These are phyloP conservation scores for Phoenicopterus ruber DNA, from an alignment of 2,113 vertebrate species.

Conservation along the genomic window DNA sequence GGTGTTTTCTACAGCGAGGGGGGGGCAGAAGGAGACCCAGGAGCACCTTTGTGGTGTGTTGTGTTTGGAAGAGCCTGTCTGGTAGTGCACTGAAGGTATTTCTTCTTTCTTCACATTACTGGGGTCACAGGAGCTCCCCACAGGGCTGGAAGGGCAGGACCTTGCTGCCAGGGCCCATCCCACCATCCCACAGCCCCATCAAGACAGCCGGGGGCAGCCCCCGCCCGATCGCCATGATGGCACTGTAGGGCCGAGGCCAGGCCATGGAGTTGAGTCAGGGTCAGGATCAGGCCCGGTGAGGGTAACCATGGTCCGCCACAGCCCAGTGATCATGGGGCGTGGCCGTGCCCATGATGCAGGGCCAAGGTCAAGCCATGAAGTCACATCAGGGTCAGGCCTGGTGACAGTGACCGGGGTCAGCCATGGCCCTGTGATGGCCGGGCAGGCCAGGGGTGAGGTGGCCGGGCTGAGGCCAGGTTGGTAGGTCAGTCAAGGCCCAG, in stretches of 20 bases:
- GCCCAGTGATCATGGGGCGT: fast-evolving
- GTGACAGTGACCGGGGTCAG: fast-evolving
- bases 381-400: not conserved
- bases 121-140: not conserved
- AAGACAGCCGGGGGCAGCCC: fast-evolving
- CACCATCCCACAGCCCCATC: fast-evolving
- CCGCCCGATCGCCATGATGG: fast-evolving
- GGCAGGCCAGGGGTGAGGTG: not conserved
- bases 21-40: not conserved
- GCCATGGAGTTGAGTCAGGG: not conserved
- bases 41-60: not conserved
- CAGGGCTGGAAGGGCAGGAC: not conserved
- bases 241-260: fast-evolving
- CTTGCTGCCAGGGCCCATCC: fast-evolving
- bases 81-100: not conserved
- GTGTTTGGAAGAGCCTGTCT: not conserved
- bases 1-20: not conserved
- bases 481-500: fast-evolving
- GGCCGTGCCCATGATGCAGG: fast-evolving
- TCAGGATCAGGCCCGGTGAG: not conserved
- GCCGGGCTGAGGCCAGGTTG: not conserved
- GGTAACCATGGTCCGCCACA: not conserved
- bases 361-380: not conserved
- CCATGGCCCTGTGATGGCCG: fast-evolving
- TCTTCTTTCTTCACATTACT: not conserved